A percentile compares a stretch with the other conserved stretches of the same genome.
Evolutionary conservation across 2,797 vertebrate species (phyloP).

Genomic region (Masticophis lateralis): DNA sequence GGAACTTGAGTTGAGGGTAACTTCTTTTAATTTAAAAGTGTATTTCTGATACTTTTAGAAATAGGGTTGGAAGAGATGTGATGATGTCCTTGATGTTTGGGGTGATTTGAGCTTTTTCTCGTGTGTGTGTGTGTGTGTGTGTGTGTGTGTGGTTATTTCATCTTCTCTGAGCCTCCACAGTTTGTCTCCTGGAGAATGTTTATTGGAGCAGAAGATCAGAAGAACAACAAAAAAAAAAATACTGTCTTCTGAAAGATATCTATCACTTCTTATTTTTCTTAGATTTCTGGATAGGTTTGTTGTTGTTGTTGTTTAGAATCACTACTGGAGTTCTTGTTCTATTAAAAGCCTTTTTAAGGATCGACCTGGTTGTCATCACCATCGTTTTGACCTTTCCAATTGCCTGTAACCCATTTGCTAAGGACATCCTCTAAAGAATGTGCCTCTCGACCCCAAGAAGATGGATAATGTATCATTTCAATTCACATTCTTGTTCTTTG

Average conservation of each 20-base stretch:
- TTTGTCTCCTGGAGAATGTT: neutral
- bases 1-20: conserved; percentile 46
- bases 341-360: neutral
- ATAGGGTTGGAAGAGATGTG: neutral
- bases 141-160: neutral
- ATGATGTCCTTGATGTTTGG: neutral
- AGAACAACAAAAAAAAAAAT: neutral
- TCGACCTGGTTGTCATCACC: neutral
- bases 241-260: neutral
- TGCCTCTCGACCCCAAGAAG: neutral
- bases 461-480: neutral
- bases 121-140: neutral
- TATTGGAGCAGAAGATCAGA: neutral
- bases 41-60: neutral
- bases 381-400: neutral
- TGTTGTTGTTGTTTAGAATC: neutral
- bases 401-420: neutral
- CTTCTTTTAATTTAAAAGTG: conserved; percentile 7
- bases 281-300: neutral
- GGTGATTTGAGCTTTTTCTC: neutral
- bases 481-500: neutral
- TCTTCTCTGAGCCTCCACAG: neutral
- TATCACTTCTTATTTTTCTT: neutral
- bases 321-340: neutral
- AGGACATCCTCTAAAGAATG: neutral